phyloP scores from a whole-genome alignment of 2,888 invertebrate genomes.

The Eumacrocentrus americanus region DNA sequence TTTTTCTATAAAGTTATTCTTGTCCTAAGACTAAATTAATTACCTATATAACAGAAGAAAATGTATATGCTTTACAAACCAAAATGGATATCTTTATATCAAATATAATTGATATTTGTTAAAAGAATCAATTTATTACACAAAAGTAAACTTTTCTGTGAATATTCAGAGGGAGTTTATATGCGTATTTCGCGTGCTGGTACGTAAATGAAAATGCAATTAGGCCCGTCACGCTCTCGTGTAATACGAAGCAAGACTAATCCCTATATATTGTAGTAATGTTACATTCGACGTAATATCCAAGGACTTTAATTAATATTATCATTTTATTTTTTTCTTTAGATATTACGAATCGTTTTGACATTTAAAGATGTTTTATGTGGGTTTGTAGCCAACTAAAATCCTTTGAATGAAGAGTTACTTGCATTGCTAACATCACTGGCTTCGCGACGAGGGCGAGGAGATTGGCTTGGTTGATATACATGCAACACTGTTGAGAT shows the following conservation, averaged over 20 bases:
- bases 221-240: conserved; percentile 5
- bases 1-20: too few relatives aligned
- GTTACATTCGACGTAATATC: conserved; percentile 7
- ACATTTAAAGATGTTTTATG: neutral
- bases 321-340: too few relatives aligned
- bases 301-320: neutral
- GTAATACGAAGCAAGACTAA: conserved; percentile 13
- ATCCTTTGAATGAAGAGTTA: neutral
- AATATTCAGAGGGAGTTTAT: neutral
- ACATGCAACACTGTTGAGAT: conserved; percentile 21
- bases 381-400: neutral
- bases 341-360: too few relatives aligned
- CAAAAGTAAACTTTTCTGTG: neutral
- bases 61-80: neutral
- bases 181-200: neutral
- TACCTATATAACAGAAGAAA: too few relatives aligned
- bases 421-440: neutral
- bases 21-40: neutral
- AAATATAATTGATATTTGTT: neutral
- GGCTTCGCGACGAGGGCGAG: neutral
- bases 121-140: neutral
- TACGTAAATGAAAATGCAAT: conserved; percentile 19
- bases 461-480: conserved; percentile 14
- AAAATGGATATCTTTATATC: neutral
- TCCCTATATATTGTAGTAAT: conserved; percentile 10